phyloP scores from a whole-genome alignment of 1,140 invertebrate genomes.

The Drosophila sulfurigaster region DNA sequence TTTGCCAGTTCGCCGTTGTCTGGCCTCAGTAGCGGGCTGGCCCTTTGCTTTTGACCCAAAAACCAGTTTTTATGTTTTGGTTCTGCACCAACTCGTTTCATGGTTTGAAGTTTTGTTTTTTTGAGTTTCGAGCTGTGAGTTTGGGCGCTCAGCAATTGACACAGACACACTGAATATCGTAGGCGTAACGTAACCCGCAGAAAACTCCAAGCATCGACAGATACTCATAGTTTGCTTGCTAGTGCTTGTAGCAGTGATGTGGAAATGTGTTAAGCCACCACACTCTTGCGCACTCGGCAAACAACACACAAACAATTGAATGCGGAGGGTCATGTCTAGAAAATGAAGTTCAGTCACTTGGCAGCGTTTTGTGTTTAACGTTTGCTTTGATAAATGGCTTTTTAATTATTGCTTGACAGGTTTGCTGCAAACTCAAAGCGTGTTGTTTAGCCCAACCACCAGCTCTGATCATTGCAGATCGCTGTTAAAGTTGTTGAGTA shows the following conservation, averaged over 20 bases:
- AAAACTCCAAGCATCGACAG: slow-evolving; percentile 20
- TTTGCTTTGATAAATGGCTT: slow-evolving; percentile 52
- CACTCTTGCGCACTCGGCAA: slow-evolving; percentile 17
- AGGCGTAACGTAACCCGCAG: slow-evolving; percentile 34
- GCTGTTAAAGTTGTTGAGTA: background rate
- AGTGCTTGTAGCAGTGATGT: slow-evolving; percentile 33
- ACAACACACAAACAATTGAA: slow-evolving; percentile 12
- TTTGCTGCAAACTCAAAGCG: slow-evolving; percentile 16
- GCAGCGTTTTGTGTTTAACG: background rate
- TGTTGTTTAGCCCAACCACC: slow-evolving; percentile 1
- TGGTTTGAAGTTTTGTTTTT: slow-evolving; percentile 42
- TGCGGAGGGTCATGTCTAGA: slow-evolving; percentile 22
- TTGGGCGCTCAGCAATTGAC: slow-evolving; percentile 39
- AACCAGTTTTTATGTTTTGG: slow-evolving; percentile 65
- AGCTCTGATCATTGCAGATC: slow-evolving; percentile 1
- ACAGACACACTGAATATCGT: slow-evolving; percentile 42
- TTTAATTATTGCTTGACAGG: slow-evolving; percentile 63
- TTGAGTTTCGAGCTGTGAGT: slow-evolving; percentile 7
- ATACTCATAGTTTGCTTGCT: background rate
- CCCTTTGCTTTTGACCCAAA: slow-evolving; percentile 74
- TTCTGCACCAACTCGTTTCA: slow-evolving; percentile 64
- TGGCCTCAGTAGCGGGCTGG: slow-evolving; percentile 39
- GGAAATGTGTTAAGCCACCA: slow-evolving; percentile 67
- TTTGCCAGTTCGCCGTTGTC: slow-evolving; percentile 66
- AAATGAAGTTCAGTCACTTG: slow-evolving; percentile 11